A percentile compares a stretch with the other conserved stretches of the same genome.
These are phyloP conservation scores for Thalpophila matura DNA, from an alignment of 2,888 invertebrate species.

Conservation along the genomic window DNA sequence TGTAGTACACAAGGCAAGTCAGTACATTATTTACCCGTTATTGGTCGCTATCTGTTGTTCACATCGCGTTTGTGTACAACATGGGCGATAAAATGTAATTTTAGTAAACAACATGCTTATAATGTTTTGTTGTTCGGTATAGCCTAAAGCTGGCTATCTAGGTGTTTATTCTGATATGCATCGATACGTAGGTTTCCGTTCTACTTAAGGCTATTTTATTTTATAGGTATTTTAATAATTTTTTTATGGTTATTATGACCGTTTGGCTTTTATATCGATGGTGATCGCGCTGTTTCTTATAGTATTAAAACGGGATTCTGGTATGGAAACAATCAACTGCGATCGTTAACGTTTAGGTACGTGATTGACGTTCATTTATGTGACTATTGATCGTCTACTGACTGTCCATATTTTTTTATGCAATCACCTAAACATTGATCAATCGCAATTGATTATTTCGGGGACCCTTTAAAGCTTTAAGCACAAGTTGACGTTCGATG, in stretches of 20 bases:
- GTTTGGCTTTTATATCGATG: too few species aligned
- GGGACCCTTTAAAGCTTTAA: too few species aligned
- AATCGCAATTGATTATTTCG: too few species aligned
- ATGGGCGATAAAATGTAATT: slow-evolving; percentile 51
- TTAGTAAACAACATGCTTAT: slow-evolving; percentile 35
- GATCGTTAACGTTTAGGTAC: too few species aligned
- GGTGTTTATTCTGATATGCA: slow-evolving; percentile 17
- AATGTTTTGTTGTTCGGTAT: slow-evolving; percentile 26
- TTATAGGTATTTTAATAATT: neutral
- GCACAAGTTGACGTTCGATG: too few species aligned
- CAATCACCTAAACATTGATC: too few species aligned
- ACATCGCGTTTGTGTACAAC: slow-evolving; percentile 38
- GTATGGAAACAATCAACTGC: too few species aligned
- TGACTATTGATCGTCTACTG: too few species aligned
- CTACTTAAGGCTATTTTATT: neutral
- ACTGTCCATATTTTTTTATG: too few species aligned
- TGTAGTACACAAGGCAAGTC: slow-evolving; percentile 28
- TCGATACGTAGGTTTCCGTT: slow-evolving; percentile 14
- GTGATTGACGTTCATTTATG: too few species aligned
- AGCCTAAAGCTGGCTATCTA: slow-evolving; percentile 32
- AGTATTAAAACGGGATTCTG: too few species aligned
- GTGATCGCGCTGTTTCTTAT: too few species aligned
- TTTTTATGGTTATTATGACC: neutral
- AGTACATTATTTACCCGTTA: slow-evolving; percentile 34
- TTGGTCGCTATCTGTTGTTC: slow-evolving; percentile 40